phyloP scores from a whole-genome alignment of 37 sponge, comb jelly and placozoan species.

The Oopsacas minuta region DNA sequence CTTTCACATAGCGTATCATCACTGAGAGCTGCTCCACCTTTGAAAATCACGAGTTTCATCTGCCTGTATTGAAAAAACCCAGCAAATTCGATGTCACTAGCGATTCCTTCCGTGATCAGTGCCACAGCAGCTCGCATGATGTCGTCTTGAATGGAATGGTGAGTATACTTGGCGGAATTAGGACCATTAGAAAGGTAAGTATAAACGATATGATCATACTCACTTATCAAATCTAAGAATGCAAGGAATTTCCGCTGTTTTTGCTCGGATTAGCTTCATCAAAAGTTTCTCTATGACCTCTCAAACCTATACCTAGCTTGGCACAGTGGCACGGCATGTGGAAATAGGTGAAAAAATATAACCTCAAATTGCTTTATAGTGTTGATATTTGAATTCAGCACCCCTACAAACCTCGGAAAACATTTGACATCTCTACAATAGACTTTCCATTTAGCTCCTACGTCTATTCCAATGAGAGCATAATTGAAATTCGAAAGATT shows the following conservation, averaged over 20 bases:
- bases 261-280: background rate
- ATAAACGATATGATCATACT: background rate
- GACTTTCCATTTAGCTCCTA: no score
- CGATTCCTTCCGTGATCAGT: background rate
- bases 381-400: no score
- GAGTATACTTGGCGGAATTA: background rate
- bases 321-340: no score
- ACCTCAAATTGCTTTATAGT: no score
- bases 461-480: no score
- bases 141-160: background rate
- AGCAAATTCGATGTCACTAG: background rate
- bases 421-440: no score
- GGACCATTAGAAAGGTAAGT: background rate
- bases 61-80: conserved; percentile 1
- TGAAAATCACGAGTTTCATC: background rate
- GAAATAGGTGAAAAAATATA: no score
- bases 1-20: background rate
- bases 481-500: no score
- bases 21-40: background rate
- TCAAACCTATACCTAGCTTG: background rate
- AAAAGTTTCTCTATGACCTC: background rate
- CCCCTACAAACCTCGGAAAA: no score
- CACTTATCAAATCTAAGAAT: background rate
- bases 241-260: conserved; percentile 4
- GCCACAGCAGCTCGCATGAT: background rate